Evolutionary conservation across 2,113 vertebrate genomes (phyloP).

Genomic region (Tupaia tana): DNA sequence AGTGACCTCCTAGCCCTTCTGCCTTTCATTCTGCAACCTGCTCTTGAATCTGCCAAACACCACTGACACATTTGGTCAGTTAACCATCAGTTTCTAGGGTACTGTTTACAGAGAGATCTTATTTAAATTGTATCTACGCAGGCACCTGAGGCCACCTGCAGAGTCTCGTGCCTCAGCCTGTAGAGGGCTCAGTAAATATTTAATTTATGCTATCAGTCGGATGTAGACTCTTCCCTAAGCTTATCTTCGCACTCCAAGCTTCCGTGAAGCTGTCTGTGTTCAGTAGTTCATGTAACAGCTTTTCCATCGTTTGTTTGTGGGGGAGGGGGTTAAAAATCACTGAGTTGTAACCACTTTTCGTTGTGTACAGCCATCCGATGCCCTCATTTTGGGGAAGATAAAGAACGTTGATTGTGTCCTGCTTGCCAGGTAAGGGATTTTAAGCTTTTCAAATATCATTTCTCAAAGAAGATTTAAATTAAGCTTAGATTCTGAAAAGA

Average conservation of each 20-base stretch:
- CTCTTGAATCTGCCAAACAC: neutral
- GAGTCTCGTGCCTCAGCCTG: neutral
- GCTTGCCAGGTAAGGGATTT: conserved; percentile 92
- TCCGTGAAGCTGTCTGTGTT: neutral
- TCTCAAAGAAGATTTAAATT: neutral
- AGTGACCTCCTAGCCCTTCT: neutral
- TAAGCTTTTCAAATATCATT: conserved; percentile 4
- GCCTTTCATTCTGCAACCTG: neutral
- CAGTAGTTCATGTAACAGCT: neutral
- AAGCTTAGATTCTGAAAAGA: neutral
- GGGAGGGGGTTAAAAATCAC: neutral
- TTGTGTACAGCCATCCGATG: conserved; percentile 94
- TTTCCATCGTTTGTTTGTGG: neutral
- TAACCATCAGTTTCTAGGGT: neutral
- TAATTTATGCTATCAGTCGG: neutral
- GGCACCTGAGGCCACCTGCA: neutral
- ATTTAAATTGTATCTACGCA: neutral
- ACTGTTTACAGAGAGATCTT: neutral
- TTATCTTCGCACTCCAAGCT: neutral
- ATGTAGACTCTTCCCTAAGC: neutral
- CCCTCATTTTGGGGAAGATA: conserved; percentile 96
- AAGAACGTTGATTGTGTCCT: conserved; percentile 97
- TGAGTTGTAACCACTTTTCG: conserved; percentile 24
- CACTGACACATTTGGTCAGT: neutral
- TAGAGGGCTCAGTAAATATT: neutral